Evolutionary conservation across 2,888 invertebrate genomes (phyloP), one percentile per base, ranked within the genome.

Genomic region (Athalia circularis): DNA sequence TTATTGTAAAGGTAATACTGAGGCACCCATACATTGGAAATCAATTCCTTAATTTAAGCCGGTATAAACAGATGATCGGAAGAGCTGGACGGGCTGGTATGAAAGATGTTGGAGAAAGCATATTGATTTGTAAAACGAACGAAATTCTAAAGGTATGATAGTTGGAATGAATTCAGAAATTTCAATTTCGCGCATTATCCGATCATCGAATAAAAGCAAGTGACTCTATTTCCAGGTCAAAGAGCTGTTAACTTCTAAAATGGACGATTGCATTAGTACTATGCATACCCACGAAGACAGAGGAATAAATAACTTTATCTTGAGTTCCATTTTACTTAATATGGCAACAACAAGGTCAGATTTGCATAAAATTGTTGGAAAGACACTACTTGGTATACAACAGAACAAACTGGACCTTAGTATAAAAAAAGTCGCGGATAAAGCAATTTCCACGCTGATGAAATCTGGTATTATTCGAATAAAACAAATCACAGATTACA

Each of bases 61-160:
- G 94, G 82, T 99, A 99, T 90, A 95, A 97, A 81, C 99, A 99
- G 93, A 99, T 99, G 99, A 94, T 94, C 77, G 99, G 99, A 1
- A 92, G 99, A 76, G 99, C 99, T 5, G 99, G 99, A 0, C 93
- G 99, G 80, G 96, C 98, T 0, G 98, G 98, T 0, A 92, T 97
- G 82, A 95, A 95, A 52, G 93, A 94, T 75, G 92, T 93, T 7
- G 97, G 97, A 59, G 98, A 98, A 87, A 97, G 98, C 88, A 95
- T 98, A 87, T 91, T 98, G n/a, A 94, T 98, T 59, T 94, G 95
- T 84, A 92, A 93, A 77, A 90, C 90, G 48, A 89, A 90, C 52
- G 96, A 96, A 83, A 90, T 93, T 80, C 84, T 88, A 1, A 92
- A 92, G 86, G 92, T 92, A 84, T 79, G 75, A 77, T 15, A 9